Base-by-base conservation (phyloP, 2,113 vertebrate species). In the Tangachromis dhanisi region DNA sequence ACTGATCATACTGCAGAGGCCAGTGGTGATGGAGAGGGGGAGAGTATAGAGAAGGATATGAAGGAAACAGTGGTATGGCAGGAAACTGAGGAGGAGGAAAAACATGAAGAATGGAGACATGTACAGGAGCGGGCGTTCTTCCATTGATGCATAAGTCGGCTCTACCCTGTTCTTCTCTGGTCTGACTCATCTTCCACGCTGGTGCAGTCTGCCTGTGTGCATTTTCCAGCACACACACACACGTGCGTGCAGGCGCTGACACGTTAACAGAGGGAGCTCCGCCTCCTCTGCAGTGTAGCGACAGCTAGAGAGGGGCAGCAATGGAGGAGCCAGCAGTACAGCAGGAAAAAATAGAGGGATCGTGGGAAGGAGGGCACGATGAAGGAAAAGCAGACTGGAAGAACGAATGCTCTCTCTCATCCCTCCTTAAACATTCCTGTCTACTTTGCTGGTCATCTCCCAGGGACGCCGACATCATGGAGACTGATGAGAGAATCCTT, bases 391-490 rank as follows among this genome's bases (percentile, higher is more conserved):
- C 86, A 55, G 90, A 85, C 31, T 96, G 95, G 95, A 94, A 93
- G 71, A 92, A 81, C 7, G 92, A 95, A 3, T 86, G 92, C 68
- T 94, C 93, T 5, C 85, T 96, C 10, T 94, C 95, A 3, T 93
- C 92, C 9, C 85, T 95, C 4, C 93, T 96, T 3, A 96, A 96
- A 90, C 95, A 95, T 59, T 95, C 94, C 16, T 96, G 95, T 85
- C 86, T 96, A 8, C 92, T 96, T 17, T 96, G 95, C 89, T 95
- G 94, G 95, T 93, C 93, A 2, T 95, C 95, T 79, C 88, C 93
- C 49, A 90, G 89, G 91, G 94, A 95, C 55, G 49, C 83, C 1
- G 93, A 94, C 14, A 61, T 86, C 17, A 83, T 88, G 90, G 94
- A 96, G 63, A 93, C 87, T 4, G 94, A 96, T 47, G 92, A 94